Evolutionary conservation across 1,140 invertebrate genomes (phyloP).

Genomic region (Tetraneura akinire): DNA sequence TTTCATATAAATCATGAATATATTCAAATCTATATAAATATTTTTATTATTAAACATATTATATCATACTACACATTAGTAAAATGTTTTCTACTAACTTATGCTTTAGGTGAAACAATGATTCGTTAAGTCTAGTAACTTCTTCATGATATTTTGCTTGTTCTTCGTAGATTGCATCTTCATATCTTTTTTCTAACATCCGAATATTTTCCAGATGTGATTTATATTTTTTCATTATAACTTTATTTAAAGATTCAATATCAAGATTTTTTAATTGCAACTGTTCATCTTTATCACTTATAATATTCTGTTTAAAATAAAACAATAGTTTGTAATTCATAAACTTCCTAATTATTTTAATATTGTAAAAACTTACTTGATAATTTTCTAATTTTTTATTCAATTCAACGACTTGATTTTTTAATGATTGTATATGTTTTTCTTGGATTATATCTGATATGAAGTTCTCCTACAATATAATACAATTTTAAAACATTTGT

Average conservation of each 20-base stretch:
- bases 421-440: not conserved
- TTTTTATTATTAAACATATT: too few relatives aligned
- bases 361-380: not conserved
- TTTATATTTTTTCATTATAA: not conserved
- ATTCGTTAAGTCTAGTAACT: not conserved
- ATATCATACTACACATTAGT: not conserved
- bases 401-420: conserved; percentile 20
- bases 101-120: not conserved
- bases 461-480: conserved; percentile 11
- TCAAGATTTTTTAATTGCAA: conserved; percentile 29
- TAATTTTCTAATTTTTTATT: conserved; percentile 32
- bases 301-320: conserved; percentile 7
- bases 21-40: not conserved
- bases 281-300: conserved; percentile 19
- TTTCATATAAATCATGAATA: not conserved
- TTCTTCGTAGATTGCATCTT: conserved; percentile 9
- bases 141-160: conserved; percentile 1
- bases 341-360: not conserved
- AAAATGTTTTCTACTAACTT: not conserved
- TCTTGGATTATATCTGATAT: not conserved
- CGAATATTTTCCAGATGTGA: not conserved
- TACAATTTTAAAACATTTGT: not conserved
- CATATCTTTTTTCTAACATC: not conserved
- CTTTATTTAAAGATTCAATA: conserved; percentile 14
- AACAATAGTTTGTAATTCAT: too few relatives aligned